Evolutionary conservation across 2,888 invertebrate genomes (phyloP), one percentile per base, ranked within the genome.

Genomic region (Eubasilissa splendida): DNA sequence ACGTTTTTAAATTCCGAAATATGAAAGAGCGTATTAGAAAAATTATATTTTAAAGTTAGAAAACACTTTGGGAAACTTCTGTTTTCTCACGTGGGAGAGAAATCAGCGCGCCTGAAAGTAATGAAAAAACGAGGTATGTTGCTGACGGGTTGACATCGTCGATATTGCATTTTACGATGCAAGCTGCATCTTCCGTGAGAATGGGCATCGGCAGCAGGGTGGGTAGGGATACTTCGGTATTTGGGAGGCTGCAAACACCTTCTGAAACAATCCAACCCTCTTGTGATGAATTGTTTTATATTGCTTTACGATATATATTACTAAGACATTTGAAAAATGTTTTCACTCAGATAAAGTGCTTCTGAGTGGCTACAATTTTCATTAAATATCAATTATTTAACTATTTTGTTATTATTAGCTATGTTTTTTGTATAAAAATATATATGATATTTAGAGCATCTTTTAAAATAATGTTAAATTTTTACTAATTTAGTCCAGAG

Each of bases 161-260:
- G 70, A 70, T 70, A 70, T 70, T 70, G 70, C 70, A 70, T 70
- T 70, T 66, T 70, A 9, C 70, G 54, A 14, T 70, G 70, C 70
- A 53, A 9, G 52, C 70, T 14, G 53, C 70, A 53, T 53, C 33
- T 52, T 52, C 70, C 70, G 70, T 5, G 66, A 50, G 50, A 42
- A 10, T 11, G 66, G 66, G 11, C 12, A 12, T 2, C 54, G 10
- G 12, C 1, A 12, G 54, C 54, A 54, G 54, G 54, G 54, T 54
- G 54, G 2, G 54, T 11, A 54, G 60, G 22, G 60, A 33, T 42
- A n/a, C 33, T 66, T 42, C 31, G 66, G 12, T 33, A 66, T 42
- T 12, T n/a, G 50, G n/a, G n/a, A 33, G 66, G n/a, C 66, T 33
- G 31, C 12, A 42, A 66, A 66, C 33, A 42, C 42, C 66, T 66